A percentile compares a stretch with the other conserved stretches of the same genome.
phyloP scores from a whole-genome alignment of 1,140 invertebrate genomes.

The Leptinotarsa texana region DNA sequence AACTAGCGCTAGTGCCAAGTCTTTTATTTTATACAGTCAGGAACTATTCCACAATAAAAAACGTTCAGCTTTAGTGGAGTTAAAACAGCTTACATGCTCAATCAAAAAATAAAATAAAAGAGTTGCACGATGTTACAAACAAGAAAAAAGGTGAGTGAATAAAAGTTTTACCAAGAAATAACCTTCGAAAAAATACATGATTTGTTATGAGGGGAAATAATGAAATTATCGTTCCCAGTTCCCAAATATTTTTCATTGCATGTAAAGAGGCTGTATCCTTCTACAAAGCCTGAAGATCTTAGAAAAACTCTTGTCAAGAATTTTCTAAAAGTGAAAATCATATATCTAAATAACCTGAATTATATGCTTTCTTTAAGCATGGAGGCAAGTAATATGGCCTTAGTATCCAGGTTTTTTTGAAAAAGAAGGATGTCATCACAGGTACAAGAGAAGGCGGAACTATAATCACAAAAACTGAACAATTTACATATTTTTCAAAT shows the following conservation, averaged over 20 bases:
- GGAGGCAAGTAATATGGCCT: neutral
- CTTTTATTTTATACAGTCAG: neutral
- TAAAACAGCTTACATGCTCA: neutral
- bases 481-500: neutral
- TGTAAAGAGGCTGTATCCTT: no score
- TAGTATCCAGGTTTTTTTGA: neutral
- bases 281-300: no score
- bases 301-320: neutral
- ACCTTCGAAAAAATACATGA: neutral
- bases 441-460: neutral
- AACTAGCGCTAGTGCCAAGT: no score
- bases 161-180: neutral
- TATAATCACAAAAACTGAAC: neutral
- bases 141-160: neutral
- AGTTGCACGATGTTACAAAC: neutral
- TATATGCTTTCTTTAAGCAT: neutral
- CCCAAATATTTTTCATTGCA: neutral
- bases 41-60: neutral
- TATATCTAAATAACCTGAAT: neutral
- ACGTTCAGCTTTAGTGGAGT: neutral
- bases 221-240: neutral
- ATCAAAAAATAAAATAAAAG: neutral
- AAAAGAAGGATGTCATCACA: neutral
- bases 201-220: neutral
- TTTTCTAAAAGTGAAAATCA: neutral